These are phyloP conservation scores for Dromas ardeola DNA, from an alignment of 2,113 vertebrate species.

Conservation along the genomic window DNA sequence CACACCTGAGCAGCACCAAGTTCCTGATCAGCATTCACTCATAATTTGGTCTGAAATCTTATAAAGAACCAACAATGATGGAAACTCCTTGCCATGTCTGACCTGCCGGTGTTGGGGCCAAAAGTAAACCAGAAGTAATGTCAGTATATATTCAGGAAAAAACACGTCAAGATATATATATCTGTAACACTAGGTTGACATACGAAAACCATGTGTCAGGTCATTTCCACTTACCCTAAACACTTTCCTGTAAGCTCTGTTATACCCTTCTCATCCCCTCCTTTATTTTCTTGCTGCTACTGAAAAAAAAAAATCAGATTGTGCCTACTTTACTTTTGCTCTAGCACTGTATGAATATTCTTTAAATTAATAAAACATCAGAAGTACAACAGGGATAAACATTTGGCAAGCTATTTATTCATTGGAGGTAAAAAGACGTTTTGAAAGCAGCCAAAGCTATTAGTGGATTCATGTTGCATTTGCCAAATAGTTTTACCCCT, in stretches of 20 bases:
- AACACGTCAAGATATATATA: rapidly evolving
- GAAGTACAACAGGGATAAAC: background rate
- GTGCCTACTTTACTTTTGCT: background rate
- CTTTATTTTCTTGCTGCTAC: background rate
- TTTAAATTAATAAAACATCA: background rate
- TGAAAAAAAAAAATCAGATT: background rate
- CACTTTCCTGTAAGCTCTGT: background rate
- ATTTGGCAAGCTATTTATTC: background rate
- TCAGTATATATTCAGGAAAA: background rate
- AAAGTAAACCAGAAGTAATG: background rate
- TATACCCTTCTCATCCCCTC: too few relatives aligned
- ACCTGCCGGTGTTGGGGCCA: background rate
- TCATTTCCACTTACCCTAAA: background rate
- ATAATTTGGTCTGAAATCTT: background rate
- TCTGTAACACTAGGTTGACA: background rate
- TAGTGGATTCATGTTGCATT: background rate
- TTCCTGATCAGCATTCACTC: background rate
- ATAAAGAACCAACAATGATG: background rate
- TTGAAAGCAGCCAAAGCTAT: background rate
- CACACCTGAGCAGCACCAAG: background rate
- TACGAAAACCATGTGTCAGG: rapidly evolving
- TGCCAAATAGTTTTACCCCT: background rate
- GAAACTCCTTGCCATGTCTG: background rate
- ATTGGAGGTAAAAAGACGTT: background rate
- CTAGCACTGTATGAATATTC: background rate